These are phyloP conservation scores for Gulo gulo DNA, from an alignment of 2,113 vertebrate species.

Conservation along the genomic window DNA sequence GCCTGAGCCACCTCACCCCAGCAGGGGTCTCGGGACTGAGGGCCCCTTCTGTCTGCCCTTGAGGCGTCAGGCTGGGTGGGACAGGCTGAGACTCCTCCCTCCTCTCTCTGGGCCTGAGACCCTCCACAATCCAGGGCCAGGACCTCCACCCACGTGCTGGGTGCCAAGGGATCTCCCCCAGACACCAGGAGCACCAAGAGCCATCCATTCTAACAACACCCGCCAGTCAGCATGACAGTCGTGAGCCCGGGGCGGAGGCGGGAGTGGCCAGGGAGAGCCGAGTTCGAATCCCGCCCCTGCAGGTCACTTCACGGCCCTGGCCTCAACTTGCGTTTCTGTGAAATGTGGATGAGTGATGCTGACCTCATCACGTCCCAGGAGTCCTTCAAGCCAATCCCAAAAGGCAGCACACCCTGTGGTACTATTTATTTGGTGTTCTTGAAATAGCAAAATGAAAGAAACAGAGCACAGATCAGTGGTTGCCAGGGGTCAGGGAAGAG, in stretches of 20 bases:
- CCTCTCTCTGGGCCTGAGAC: background rate
- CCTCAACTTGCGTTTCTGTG: background rate
- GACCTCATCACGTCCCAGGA: background rate
- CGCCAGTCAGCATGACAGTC: no score
- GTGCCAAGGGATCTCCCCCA: no score
- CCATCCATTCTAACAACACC: background rate
- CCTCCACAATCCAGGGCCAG: no score
- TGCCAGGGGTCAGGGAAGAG: background rate
- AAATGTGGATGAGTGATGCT: background rate
- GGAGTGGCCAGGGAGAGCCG: accelerated
- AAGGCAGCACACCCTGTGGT: background rate
- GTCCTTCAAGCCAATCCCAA: background rate
- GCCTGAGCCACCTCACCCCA: no score
- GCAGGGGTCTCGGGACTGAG: background rate
- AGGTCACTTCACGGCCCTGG: background rate
- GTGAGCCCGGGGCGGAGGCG: background rate
- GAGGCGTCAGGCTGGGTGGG: background rate
- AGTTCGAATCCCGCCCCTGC: background rate
- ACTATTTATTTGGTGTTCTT: background rate
- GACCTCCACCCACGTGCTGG: background rate
- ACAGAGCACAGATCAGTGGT: background rate
- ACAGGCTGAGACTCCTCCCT: background rate
- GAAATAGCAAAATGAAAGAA: background rate
- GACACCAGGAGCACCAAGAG: accelerated
- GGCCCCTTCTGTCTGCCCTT: background rate